phyloP scores from a whole-genome alignment of 1,140 invertebrate genomes.

The Trachelipus rathkii region DNA sequence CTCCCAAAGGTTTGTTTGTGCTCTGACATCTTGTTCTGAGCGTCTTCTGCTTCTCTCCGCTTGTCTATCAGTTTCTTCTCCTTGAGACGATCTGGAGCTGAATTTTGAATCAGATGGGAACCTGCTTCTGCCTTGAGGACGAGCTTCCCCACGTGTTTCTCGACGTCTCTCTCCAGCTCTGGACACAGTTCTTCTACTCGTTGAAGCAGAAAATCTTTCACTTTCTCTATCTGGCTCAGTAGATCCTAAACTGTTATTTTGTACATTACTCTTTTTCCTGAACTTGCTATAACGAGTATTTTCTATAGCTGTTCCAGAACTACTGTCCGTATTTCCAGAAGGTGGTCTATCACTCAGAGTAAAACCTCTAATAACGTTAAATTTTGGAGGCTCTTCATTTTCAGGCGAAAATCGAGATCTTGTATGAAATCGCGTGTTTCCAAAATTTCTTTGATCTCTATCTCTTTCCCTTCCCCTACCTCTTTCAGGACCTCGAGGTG shows the following conservation, averaged over 20 bases:
- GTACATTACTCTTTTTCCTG: constrained; percentile 31
- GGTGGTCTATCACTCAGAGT: constrained; percentile 34
- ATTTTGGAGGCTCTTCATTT: constrained; percentile 40
- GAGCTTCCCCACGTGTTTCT: constrained; percentile 21
- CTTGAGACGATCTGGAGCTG: constrained; percentile 29
- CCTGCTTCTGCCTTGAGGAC: constrained; percentile 18
- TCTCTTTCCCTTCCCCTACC: constrained; percentile 11
- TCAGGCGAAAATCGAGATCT: constrained; percentile 23
- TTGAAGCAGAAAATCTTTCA: constrained; percentile 39
- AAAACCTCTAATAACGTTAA: constrained; percentile 41
- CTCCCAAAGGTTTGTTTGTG: background rate
- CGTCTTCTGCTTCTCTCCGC: constrained; percentile 21
- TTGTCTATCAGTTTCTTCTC: constrained; percentile 30
- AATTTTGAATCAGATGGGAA: constrained; percentile 31
- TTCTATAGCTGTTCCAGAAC: constrained; percentile 34
- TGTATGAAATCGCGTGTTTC: constrained; percentile 23
- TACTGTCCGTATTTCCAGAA: background rate
- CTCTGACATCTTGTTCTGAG: background rate
- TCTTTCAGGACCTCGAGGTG: background rate
- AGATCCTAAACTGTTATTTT: constrained; percentile 39
- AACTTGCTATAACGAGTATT: constrained; percentile 43
- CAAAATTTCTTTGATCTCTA: constrained; percentile 12
- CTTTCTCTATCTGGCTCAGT: constrained; percentile 32
- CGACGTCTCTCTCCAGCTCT: constrained; percentile 27
- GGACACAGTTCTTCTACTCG: constrained; percentile 29